A percentile compares a stretch with the other conserved stretches of the same genome.
These are phyloP conservation scores for Heliconius congener DNA, from an alignment of 1,140 invertebrate species.

Conservation along the genomic window DNA sequence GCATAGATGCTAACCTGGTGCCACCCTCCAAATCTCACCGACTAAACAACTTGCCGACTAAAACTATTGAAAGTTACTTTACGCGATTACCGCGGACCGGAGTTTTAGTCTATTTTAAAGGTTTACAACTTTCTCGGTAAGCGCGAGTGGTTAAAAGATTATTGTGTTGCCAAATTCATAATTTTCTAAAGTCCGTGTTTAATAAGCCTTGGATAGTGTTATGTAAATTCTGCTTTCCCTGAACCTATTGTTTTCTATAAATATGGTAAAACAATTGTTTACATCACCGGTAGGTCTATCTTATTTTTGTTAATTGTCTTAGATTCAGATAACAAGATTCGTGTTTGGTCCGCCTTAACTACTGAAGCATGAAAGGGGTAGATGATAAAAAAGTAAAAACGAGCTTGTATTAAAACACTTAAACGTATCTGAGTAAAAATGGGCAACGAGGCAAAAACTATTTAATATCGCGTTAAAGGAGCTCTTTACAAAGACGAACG, in stretches of 20 bases:
- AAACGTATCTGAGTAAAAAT: slow-evolving; percentile 55
- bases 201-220: slow-evolving; percentile 54
- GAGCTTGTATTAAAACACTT: slow-evolving; percentile 37
- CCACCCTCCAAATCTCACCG: slow-evolving; percentile 52
- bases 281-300: not conserved
- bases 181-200: slow-evolving; percentile 54
- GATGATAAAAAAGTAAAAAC: not conserved
- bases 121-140: slow-evolving; percentile 49
- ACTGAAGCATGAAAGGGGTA: not conserved
- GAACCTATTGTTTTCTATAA: slow-evolving; percentile 21
- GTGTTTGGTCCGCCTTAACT: not conserved
- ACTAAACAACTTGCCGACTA: slow-evolving; percentile 54
- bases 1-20: slow-evolving; percentile 72
- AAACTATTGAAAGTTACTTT: slow-evolving; percentile 79
- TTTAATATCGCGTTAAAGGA: slow-evolving; percentile 75
- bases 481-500: slow-evolving; percentile 62
- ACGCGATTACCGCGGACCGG: slow-evolving; percentile 48
- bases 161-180: slow-evolving; percentile 56
- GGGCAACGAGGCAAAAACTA: slow-evolving; percentile 70
- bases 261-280: slow-evolving; percentile 27
- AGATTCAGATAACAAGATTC: not conserved
- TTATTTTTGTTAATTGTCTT: slow-evolving; percentile 18
- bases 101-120: slow-evolving; percentile 61
- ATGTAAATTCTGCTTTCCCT: slow-evolving; percentile 53
- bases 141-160: slow-evolving; percentile 59